Percentiles rank a stretch among this genome's conserved stretches.
Conservation (phyloP, 2,113 vertebrate genomes). For the Lagenorhynchus albirostris region DNA sequence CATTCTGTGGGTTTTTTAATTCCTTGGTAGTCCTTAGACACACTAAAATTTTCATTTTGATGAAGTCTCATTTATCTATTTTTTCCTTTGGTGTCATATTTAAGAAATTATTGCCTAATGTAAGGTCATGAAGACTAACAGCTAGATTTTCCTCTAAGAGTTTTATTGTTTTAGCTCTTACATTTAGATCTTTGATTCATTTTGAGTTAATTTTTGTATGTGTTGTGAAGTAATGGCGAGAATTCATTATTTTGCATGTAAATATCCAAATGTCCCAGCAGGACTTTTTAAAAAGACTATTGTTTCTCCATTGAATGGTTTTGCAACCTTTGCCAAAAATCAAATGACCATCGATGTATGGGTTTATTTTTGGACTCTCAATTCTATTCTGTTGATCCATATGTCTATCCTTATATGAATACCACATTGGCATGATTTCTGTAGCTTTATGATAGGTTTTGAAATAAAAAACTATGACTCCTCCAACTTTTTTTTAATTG, state of each 20-base stretch:
- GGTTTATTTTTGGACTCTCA: background rate
- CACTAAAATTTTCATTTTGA: background rate
- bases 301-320: background rate
- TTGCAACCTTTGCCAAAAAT: background rate
- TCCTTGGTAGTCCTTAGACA: background rate
- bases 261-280: background rate
- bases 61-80: background rate
- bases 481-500: background rate
- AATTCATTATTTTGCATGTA: background rate
- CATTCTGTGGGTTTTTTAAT: background rate
- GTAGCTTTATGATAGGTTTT: background rate
- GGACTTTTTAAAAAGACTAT: background rate
- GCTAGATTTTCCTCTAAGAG: background rate
- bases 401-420: background rate
- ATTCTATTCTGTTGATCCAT: background rate
- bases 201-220: background rate
- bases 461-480: background rate
- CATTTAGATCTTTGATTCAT: background rate
- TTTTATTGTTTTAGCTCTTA: background rate
- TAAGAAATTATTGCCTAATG: background rate
- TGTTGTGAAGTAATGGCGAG: background rate
- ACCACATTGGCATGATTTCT: background rate
- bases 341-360: background rate
- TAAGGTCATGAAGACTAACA: background rate
- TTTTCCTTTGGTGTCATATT: background rate